Percentiles rank a stretch among this genome's conserved stretches.
Evolutionary conservation across 2,888 invertebrate genomes (phyloP).

Genomic region (Cosmia trapezina): DNA sequence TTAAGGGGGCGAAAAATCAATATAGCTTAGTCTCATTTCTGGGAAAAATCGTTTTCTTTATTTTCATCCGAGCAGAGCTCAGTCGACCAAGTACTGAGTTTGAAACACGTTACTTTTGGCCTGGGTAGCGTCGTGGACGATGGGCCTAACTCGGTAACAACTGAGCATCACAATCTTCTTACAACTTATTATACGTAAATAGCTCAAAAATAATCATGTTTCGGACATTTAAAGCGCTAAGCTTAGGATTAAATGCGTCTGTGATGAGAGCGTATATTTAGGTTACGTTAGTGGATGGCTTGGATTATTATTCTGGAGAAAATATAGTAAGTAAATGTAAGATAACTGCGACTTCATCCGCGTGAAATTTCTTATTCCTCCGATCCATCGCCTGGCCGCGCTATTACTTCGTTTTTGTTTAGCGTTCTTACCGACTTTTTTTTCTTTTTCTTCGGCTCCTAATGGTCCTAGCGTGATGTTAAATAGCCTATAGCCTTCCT

Average conservation of each 20-base stretch:
- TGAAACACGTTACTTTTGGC: background rate
- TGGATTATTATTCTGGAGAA: background rate
- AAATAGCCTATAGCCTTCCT: too few species aligned
- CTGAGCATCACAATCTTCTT: constrained; percentile 35
- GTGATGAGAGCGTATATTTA: constrained; percentile 39
- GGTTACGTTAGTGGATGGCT: constrained; percentile 37
- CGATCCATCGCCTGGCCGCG: too few species aligned
- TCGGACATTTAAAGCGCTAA: constrained; percentile 57
- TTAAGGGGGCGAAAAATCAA: too few species aligned
- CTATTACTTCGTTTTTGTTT: too few species aligned
- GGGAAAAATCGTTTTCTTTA: too few species aligned
- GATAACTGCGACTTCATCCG: too few species aligned
- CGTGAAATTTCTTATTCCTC: too few species aligned
- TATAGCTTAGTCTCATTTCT: background rate
- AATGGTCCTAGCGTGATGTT: too few species aligned
- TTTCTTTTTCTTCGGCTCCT: too few species aligned
- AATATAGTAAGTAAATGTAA: background rate
- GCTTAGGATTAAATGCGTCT: constrained; percentile 56
- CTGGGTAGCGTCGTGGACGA: background rate
- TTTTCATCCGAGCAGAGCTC: too few species aligned
- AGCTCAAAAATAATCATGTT: constrained; percentile 57
- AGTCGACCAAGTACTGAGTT: background rate
- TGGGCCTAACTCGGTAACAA: constrained; percentile 9
- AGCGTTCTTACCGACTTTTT: too few species aligned
- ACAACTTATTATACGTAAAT: constrained; percentile 46